Evolutionary conservation across 2,113 vertebrate genomes (phyloP).

Genomic region (Orthonyx spaldingii): DNA sequence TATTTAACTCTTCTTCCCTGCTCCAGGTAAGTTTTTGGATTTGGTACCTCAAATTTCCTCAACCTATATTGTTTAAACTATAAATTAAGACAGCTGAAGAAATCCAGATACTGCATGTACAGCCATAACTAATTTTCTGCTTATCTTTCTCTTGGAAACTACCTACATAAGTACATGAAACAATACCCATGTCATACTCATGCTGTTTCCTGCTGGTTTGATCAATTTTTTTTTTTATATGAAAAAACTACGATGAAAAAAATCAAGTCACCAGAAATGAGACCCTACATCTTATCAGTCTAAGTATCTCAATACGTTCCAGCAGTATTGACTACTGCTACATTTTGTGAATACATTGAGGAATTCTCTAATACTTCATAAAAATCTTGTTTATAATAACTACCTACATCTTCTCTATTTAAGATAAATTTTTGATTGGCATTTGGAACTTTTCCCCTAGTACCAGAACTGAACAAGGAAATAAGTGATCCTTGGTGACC

Average conservation of each 20-base stretch:
- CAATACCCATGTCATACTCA: background rate
- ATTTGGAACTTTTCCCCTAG: background rate
- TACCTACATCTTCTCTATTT: background rate
- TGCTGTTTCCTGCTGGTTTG: background rate
- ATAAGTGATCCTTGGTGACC: background rate
- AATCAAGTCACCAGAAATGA: background rate
- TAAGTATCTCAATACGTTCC: background rate
- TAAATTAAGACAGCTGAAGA: background rate
- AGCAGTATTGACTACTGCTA: no score
- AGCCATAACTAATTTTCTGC: background rate
- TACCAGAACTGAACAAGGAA: background rate
- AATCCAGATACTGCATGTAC: background rate
- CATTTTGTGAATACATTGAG: background rate
- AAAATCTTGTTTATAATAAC: background rate
- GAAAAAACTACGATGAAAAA: background rate
- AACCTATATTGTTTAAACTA: background rate
- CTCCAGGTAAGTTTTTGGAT: background rate
- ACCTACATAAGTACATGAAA: background rate
- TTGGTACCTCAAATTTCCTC: background rate
- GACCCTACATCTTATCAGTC: background rate
- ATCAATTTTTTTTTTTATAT: background rate
- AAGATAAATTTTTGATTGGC: background rate
- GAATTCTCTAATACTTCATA: background rate
- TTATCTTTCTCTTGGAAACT: background rate
- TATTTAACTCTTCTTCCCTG: background rate